phyloP scores from a whole-genome alignment of 2,113 vertebrate species.

The Myodes glareolus region DNA sequence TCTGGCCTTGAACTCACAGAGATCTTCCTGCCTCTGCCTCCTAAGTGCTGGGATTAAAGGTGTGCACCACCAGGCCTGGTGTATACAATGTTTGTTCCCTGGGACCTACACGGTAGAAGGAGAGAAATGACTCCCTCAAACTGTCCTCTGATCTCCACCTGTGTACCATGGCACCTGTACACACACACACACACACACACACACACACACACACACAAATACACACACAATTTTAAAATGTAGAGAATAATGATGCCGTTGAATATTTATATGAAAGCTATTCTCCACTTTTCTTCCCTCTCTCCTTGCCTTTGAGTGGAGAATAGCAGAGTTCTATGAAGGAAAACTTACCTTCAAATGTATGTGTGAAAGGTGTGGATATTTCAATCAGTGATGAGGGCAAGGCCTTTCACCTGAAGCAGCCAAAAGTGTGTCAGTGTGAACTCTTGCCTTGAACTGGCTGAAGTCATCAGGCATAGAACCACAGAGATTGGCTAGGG shows the following conservation, averaged over 20 bases:
- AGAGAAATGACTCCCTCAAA: not conserved
- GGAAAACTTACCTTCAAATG: not conserved
- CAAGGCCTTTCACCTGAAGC: not conserved
- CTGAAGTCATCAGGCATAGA: not conserved
- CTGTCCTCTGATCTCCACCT: not conserved
- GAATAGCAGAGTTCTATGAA: not conserved
- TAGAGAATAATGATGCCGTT: not conserved
- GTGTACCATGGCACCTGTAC: not conserved
- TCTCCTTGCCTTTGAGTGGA: not conserved
- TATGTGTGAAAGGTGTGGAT: not conserved
- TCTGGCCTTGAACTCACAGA: not conserved
- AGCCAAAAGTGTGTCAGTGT: not conserved
- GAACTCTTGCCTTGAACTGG: not conserved
- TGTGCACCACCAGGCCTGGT: not conserved
- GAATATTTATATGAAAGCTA: not conserved
- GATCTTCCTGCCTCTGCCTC: not conserved
- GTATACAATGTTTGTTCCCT: not conserved
- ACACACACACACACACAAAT: too few relatives aligned
- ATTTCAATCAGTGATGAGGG: not conserved
- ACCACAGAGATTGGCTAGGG: not conserved
- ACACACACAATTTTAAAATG: not conserved
- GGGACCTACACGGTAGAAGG: not conserved
- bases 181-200: not conserved
- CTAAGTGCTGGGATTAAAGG: not conserved
- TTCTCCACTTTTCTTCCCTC: accelerated